A percentile compares a stretch with the other conserved stretches of the same genome.
These are phyloP conservation scores for Lophotis ruficrista DNA, from an alignment of 2,113 vertebrate genomes.

Conservation along the genomic window DNA sequence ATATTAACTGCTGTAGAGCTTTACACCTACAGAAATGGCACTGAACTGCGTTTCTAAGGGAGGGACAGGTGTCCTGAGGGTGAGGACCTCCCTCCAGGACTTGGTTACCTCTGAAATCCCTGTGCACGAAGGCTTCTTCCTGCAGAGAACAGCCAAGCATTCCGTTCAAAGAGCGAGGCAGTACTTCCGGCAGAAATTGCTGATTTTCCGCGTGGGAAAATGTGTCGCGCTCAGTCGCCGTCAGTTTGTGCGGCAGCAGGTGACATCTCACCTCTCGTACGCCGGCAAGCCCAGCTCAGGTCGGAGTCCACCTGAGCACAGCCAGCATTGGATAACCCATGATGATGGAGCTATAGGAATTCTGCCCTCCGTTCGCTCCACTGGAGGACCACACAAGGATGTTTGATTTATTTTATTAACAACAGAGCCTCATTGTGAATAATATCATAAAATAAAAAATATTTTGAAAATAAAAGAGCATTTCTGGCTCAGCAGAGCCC, in stretches of 20 bases:
- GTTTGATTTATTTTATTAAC: too few relatives aligned
- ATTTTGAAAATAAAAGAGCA: neutral
- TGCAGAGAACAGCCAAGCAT: fast-evolving
- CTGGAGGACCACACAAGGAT: too few relatives aligned
- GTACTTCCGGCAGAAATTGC: neutral
- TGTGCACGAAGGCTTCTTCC: neutral
- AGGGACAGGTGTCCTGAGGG: conserved; percentile 66
- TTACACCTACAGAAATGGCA: conserved; percentile 58
- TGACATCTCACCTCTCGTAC: neutral
- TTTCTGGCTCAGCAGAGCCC: neutral
- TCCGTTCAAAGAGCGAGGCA: neutral
- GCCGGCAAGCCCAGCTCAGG: neutral
- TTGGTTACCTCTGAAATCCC: neutral
- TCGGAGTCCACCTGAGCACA: fast-evolving
- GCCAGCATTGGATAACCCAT: fast-evolving
- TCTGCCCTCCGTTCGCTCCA: fast-evolving
- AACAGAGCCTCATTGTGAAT: too few relatives aligned
- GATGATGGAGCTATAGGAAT: neutral
- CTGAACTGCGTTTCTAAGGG: conserved; percentile 1
- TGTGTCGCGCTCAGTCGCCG: fast-evolving
- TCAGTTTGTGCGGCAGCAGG: neutral
- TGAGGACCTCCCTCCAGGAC: neutral
- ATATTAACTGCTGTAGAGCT: conserved; percentile 28
- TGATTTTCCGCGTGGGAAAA: neutral
- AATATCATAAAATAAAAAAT: too few relatives aligned